These are phyloP conservation scores for Monopis laevigella DNA, from an alignment of 2,888 invertebrate genomes.

Conservation along the genomic window DNA sequence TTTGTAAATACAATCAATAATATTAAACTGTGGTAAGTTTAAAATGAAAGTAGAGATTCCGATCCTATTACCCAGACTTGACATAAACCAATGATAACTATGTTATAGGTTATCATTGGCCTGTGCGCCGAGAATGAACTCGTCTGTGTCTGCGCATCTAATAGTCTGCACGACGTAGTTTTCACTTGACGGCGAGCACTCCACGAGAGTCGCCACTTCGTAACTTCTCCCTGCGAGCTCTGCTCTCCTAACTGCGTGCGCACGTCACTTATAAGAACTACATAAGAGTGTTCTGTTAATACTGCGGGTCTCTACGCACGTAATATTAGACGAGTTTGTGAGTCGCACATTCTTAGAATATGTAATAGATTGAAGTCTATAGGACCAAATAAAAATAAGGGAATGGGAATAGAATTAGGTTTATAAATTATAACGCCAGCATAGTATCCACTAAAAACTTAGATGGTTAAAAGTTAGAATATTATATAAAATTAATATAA, in stretches of 20 bases:
- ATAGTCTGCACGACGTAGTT: slow-evolving; percentile 67
- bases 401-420: no score
- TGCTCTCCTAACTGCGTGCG: slow-evolving; percentile 60
- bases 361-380: no score
- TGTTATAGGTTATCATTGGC: slow-evolving; percentile 69
- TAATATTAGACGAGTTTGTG: slow-evolving; percentile 65
- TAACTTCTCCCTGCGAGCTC: slow-evolving; percentile 60
- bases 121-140: slow-evolving; percentile 65
- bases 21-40: not conserved
- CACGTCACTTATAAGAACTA: slow-evolving; percentile 51
- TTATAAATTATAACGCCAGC: no score
- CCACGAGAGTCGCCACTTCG: slow-evolving; percentile 56
- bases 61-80: slow-evolving; percentile 41
- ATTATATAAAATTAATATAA: no score
- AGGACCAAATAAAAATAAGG: no score
- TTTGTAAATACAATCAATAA: not conserved
- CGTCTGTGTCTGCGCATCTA: slow-evolving; percentile 66
- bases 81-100: slow-evolving; percentile 67
- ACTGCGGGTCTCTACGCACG: slow-evolving; percentile 52
- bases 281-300: slow-evolving; percentile 55
- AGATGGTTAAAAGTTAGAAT: no score
- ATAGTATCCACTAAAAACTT: no score
- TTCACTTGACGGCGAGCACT: slow-evolving; percentile 61
- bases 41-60: slow-evolving; percentile 30
- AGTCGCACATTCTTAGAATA: slow-evolving; percentile 66